Evolutionary conservation across 1,140 invertebrate genomes (phyloP), one percentile per base, ranked within the genome.

Genomic region (Leptonema lineaticorne): DNA sequence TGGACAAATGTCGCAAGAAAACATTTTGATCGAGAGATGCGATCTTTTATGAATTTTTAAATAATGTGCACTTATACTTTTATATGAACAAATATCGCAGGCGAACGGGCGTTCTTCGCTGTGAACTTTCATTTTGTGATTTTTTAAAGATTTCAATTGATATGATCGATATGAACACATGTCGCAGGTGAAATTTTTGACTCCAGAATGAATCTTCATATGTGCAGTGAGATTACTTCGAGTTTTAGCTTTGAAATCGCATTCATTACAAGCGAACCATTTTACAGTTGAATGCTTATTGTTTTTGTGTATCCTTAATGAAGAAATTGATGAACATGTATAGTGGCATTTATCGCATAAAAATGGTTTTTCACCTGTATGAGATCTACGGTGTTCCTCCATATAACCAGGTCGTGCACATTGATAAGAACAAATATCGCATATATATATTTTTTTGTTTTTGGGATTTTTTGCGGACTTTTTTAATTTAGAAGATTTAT

Each of bases 281-380:
- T 69, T 72, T 59, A 69, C 67, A 6, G 14, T 41, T 7, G 64
- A 37, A 46, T 72, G 70, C 20, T 72, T 72, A 50, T 69, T 72
- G 16, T 29, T 45, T 58, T 69, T 72, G 50, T 72, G 70, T n/a
- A 30, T 64, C 53, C 66, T 63, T 20, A 72, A 58, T 20, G 27
- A 46, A 8, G 67, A 67, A 45, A 18, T 50, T 3, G 68, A 63
- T 7, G 58, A 14, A 27, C 70, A 72, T 14, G 48, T 67, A 29
- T 69, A 72, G 45, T 72, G 58, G 24, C 70, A 72, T 45, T 72
- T 29, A 37, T 72, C 67, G 41, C 67, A 72, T 14, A 72, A 24
- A 46, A 37, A 72, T 24, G 70, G 64, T 22, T 69, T 69, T 59
- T 69, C 67, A 14, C 68, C 65, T 3, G 68, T 63, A 14, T 69